Evolutionary conservation across 2,113 vertebrate genomes (phyloP).

Genomic region (Solenodon paradoxus): DNA sequence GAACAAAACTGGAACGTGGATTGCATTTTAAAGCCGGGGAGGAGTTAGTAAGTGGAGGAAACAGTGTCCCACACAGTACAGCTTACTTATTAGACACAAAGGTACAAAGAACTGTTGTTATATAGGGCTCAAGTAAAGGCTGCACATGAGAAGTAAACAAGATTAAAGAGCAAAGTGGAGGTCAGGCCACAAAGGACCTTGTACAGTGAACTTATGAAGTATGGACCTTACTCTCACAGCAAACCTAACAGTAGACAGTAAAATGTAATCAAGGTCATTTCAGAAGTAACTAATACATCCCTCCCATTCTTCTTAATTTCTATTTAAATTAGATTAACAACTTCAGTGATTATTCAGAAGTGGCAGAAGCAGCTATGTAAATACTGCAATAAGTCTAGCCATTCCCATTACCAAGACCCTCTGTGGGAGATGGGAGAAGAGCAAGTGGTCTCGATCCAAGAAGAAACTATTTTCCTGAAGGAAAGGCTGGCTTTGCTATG

Average conservation of each 20-base stretch:
- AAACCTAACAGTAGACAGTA: neutral
- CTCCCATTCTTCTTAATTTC: neutral
- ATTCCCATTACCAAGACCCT: neutral
- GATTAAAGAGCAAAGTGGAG: neutral
- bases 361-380: neutral
- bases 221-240: neutral
- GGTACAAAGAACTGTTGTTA: neutral
- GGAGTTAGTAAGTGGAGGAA: neutral
- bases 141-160: neutral
- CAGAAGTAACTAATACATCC: neutral
- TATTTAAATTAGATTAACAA: neutral
- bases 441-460: neutral
- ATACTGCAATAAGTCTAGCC: neutral
- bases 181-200: neutral
- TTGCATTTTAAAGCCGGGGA: conserved; percentile 14
- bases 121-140: neutral
- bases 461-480: neutral
- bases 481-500: neutral
- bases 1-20: neutral
- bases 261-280: neutral
- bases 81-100: neutral
- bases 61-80: neutral
- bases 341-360: neutral
- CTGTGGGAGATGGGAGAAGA: neutral
- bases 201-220: neutral